phyloP scores from a whole-genome alignment of 2,113 vertebrate genomes.

The Ceyx margarethae region DNA sequence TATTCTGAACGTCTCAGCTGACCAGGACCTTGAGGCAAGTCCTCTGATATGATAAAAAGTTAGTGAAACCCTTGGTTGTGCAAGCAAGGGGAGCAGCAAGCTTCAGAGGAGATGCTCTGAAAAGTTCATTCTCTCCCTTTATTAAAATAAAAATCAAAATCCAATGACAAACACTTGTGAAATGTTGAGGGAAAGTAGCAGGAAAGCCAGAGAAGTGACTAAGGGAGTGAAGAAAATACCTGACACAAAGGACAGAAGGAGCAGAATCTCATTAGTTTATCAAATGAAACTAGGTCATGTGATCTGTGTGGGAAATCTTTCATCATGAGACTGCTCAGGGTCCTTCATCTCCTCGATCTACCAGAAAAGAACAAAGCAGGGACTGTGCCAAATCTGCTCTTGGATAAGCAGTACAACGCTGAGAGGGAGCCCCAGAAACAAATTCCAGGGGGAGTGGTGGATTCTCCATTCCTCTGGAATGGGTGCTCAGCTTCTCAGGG shows the following conservation, averaged over 20 bases:
- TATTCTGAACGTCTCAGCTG: background rate
- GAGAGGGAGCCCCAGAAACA: background rate
- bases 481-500: background rate
- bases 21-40: background rate
- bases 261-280: background rate
- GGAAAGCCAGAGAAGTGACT: background rate
- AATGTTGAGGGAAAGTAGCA: background rate
- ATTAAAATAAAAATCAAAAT: background rate
- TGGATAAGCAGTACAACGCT: background rate
- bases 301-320: slow-evolving; percentile 10
- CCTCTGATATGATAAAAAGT: background rate
- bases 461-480: background rate
- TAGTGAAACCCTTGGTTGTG: background rate
- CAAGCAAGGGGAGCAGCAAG: background rate
- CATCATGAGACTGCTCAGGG: background rate
- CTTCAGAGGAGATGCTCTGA: background rate
- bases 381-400: accelerated
- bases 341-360: background rate
- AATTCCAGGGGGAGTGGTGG: background rate
- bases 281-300: background rate
- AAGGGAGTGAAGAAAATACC: background rate
- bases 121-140: background rate
- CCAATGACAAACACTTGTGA: background rate
- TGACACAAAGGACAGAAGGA: background rate
- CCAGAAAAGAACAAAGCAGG: background rate